Evolutionary conservation across 2,888 invertebrate species (phyloP), one percentile per base, ranked within the genome.

Genomic region (Petrolisthes manimaculis): DNA sequence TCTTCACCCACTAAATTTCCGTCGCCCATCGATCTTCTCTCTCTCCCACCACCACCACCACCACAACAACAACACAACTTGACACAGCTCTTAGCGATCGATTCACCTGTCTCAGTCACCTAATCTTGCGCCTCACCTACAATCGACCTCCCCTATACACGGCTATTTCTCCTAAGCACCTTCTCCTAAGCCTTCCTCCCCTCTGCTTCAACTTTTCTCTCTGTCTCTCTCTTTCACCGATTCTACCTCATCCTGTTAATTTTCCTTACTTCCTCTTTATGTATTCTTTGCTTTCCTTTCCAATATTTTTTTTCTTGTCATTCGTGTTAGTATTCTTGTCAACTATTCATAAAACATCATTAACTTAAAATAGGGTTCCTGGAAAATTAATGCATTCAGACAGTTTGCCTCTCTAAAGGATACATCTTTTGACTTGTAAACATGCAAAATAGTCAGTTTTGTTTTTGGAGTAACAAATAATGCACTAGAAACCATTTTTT

Each of bases 1-100:
- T 18, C 61, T 14, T 61, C 61, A 14, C 61, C 61, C 3, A 61
- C 37, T 37, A 37, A 37, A 37, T 37, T 37, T 37, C 61, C 71
- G 6, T n/a, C 71, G 4, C 21, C 71, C 71, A 12, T 21, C n/a
- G 6, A 71, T n/a, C 71, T n/a, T 21, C 71, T 21, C 14, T 18
- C 71, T 21, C 14, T 4, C n/a, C 6, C 71, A 71, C 71, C 71
- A n/a, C 71, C 71, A 71, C 71, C 61, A 14, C 18, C 71, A 1
- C 3, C 71, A 37, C 71, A 2, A 71, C 71, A 71, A 71, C 71
- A 71, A 71, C 71, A 71, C 71, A 71, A 14, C 71, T 71, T 71
- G 71, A 71, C 71, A 71, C n/a, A n/a, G 71, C 71, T 71, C 71
- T 71, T 71, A 71, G 71, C 18, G 71, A 71, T 71, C 71, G 71